Base-by-base conservation (phyloP, 2,113 vertebrate species). In the Callorhinus ursinus region DNA sequence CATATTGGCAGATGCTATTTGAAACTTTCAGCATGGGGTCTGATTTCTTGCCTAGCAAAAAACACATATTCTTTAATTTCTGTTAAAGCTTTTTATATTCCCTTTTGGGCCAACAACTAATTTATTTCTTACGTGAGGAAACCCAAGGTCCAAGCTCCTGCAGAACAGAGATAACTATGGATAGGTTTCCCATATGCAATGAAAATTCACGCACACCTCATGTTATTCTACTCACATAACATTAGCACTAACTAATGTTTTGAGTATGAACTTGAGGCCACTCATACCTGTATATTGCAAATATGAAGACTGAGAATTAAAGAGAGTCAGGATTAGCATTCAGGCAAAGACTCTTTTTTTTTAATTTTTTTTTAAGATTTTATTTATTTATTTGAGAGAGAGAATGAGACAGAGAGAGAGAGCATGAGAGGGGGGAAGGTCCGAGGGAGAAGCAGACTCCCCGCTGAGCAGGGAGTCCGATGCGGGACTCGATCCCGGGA, bases 41-140 rank as follows among this genome's bases (percentile, higher is more conserved):
- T 97, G 21, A 86, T 84, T 94, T 77, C 72, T 83, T n/a, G 16
- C 57, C 72, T 51, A 82, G 33, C 21, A 65, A 94, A 80, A 94
- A 82, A 88, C 63, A 92, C 15, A 33, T 57, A 61, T 63, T 72
- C 22, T 46, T 80, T 65, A 24, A 96, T 92, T 69, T 61, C 57
- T 69, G 22, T 71, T 96, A 85, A 46, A 90, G 51, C 39, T 65
- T 65, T 84, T 57, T 69, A n/a, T 12, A 71, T 86, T 93, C 61
- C 49, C 49, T 89, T 95, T 83, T 82, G 67, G 74, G 21, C n/a
- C 83, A 74, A 77, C 28, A 26, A 74, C 71, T 79, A 36, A 85
- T 28, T 81, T 77, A 88, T 82, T 93, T 91, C 71, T 28, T 63
- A 46, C 15, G 36, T 85, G 46, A 97, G 21, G 36, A 93, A 88